Evolutionary conservation across 2,797 vertebrate species (phyloP).

Genomic region (Phrynocephalus vlangalii): DNA sequence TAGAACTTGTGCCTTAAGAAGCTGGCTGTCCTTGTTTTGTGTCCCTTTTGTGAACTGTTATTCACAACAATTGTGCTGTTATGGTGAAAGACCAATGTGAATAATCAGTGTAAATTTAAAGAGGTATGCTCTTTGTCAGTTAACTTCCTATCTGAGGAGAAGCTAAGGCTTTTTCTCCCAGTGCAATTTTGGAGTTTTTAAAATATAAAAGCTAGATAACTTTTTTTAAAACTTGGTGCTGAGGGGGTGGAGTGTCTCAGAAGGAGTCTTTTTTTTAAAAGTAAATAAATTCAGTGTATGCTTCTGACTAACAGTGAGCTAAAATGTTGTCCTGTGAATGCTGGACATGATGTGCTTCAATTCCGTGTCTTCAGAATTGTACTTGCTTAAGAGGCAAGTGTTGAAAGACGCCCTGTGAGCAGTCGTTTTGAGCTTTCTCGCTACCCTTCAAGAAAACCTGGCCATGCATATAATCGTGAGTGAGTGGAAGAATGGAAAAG

Average conservation of each 20-base stretch:
- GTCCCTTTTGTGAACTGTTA: too few relatives aligned
- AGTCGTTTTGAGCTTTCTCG: slow-evolving; percentile 44
- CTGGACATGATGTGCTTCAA: slow-evolving; percentile 23
- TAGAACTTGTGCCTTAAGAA: background rate
- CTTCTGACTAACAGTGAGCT: slow-evolving; percentile 43
- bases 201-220: background rate
- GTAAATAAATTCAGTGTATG: slow-evolving; percentile 36
- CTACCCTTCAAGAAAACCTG: slow-evolving; percentile 44
- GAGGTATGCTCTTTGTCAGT: too few relatives aligned
- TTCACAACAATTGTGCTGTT: too few relatives aligned
- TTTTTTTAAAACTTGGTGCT: background rate
- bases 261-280: slow-evolving; percentile 13
- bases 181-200: background rate
- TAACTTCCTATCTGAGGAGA: background rate
- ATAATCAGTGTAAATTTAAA: too few relatives aligned
- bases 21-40: background rate
- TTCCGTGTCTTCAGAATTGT: slow-evolving; percentile 43
- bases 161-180: background rate
- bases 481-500: slow-evolving; percentile 38
- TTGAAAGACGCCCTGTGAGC: slow-evolving; percentile 13
- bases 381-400: slow-evolving; percentile 41
- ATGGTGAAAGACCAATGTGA: too few relatives aligned
- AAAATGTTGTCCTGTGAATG: slow-evolving; percentile 24
- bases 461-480: slow-evolving; percentile 49
- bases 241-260: slow-evolving; percentile 1